Percentiles rank a stretch among this genome's conserved stretches.
Conservation (phyloP, 2,113 vertebrate genomes). For the Oncorhynchus kisutch region DNA sequence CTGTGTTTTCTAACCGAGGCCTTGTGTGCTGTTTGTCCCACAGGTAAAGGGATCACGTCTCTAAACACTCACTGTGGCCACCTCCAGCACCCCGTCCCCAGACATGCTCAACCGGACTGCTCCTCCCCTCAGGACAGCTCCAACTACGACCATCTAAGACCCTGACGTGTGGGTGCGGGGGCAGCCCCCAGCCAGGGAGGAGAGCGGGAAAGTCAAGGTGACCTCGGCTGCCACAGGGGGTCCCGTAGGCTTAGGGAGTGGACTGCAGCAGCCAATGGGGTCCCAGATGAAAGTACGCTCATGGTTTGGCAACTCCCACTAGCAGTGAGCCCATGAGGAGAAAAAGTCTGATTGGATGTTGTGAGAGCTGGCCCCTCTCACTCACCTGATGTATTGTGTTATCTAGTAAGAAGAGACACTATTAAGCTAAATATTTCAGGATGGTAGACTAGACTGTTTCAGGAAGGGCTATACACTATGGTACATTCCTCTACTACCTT, state of each 20-base stretch:
- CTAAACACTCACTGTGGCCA: slow-evolving; percentile 81
- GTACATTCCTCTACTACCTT: not conserved
- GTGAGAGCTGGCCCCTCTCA: slow-evolving; percentile 64
- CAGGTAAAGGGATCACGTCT: slow-evolving; percentile 87
- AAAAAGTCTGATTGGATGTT: slow-evolving; percentile 23
- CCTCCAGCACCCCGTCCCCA: slow-evolving; percentile 73
- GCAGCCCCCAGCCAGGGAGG: slow-evolving; percentile 65
- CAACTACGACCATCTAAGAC: slow-evolving; percentile 82
- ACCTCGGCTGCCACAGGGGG: slow-evolving; percentile 76
- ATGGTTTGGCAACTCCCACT: slow-evolving; percentile 86
- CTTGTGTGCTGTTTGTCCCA: not conserved
- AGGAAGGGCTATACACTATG: not conserved
- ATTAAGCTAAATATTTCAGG: not conserved
- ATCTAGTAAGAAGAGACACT: not conserved
- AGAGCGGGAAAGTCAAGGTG: slow-evolving; percentile 75
- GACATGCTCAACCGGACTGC: slow-evolving; percentile 62
- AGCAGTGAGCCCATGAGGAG: slow-evolving; percentile 62
- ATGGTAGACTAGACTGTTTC: not conserved
- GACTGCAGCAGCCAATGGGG: not conserved
- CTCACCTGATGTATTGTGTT: not conserved
- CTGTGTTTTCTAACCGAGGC: not conserved
- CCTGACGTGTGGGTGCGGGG: slow-evolving; percentile 84
- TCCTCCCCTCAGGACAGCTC: slow-evolving; percentile 75
- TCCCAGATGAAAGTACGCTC: slow-evolving; percentile 71
- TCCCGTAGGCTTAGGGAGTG: slow-evolving; percentile 72